Percentiles rank a stretch among this genome's conserved stretches.
phyloP scores from a whole-genome alignment of 2,797 vertebrate genomes.

The Phoebastria nigripes region DNA sequence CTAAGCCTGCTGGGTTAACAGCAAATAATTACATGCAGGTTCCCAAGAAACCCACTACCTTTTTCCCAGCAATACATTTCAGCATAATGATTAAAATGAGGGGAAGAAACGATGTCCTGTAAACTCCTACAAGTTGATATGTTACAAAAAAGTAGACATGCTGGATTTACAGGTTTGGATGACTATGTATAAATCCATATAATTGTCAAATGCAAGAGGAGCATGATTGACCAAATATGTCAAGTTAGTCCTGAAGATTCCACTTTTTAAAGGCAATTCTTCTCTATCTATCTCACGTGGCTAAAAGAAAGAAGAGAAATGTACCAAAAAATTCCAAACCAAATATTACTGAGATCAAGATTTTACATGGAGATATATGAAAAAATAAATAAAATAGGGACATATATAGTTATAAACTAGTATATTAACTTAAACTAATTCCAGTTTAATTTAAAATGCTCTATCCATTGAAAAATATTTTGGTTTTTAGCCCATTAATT shows the following conservation, averaged over 20 bases:
- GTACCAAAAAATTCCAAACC: background rate
- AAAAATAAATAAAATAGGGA: background rate
- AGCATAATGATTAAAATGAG: background rate
- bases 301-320: background rate
- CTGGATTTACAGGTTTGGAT: background rate
- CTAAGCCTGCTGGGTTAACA: background rate
- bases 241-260: background rate
- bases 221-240: background rate
- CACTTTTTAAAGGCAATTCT: background rate
- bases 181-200: background rate
- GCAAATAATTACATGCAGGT: background rate
- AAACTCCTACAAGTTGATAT: background rate
- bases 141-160: background rate
- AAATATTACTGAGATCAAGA: background rate
- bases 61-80: background rate
- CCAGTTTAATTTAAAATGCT: background rate
- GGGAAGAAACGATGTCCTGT: background rate
- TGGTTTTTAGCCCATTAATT: background rate
- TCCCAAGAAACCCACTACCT: background rate
- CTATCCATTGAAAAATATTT: background rate
- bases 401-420: background rate
- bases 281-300: background rate
- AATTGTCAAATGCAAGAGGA: background rate
- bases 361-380: background rate
- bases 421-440: background rate